These are phyloP conservation scores for Drosophila cyrtoloma DNA, from an alignment of 2,888 invertebrate genomes.

Conservation along the genomic window DNA sequence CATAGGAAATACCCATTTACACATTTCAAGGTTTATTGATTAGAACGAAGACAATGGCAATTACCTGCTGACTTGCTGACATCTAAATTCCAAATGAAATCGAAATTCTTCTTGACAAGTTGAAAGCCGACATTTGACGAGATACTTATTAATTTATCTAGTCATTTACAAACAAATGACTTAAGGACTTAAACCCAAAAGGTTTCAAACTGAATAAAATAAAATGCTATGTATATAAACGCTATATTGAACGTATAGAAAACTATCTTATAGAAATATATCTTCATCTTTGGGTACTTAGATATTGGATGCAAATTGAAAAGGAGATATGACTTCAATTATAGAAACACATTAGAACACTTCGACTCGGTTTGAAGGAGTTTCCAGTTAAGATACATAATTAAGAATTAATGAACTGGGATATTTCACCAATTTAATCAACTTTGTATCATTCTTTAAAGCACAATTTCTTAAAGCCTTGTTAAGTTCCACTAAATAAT, in stretches of 20 bases:
- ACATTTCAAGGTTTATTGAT: background rate
- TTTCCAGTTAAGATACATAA: background rate
- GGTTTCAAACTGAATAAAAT: background rate
- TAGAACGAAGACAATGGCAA: background rate
- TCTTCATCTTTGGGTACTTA: background rate
- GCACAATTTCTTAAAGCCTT: background rate
- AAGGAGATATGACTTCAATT: background rate
- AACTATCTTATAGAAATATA: too few species aligned
- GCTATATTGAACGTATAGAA: background rate
- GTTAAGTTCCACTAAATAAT: background rate
- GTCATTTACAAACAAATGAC: background rate
- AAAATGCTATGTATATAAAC: background rate
- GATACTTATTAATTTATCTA: background rate
- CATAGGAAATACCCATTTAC: background rate
- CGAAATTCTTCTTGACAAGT: background rate
- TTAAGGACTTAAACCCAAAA: background rate
- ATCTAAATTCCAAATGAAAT: background rate
- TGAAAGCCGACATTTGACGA: background rate
- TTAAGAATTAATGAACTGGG: too few species aligned
- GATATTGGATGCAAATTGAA: background rate
- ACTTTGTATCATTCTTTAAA: background rate
- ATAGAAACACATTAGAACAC: background rate
- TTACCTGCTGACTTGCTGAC: background rate
- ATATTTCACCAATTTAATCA: background rate
- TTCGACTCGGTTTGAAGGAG: background rate